These are phyloP conservation scores for Gallinago solitaria DNA, from an alignment of 2,797 vertebrate species.

Conservation along the genomic window DNA sequence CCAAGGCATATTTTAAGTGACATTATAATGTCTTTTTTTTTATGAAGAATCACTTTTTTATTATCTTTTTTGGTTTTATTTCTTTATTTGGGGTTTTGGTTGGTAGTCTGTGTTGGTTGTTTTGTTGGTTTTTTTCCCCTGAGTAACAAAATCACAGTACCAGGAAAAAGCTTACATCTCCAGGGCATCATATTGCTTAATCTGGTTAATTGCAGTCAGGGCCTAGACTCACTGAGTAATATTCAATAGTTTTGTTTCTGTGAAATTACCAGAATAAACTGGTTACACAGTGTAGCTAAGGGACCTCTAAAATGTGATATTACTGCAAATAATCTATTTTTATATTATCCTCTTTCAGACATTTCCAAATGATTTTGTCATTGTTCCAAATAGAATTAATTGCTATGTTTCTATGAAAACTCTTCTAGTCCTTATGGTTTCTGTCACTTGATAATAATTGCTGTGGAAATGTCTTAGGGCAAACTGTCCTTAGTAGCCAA, in stretches of 20 bases:
- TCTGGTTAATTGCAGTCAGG: neutral
- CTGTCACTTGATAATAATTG: conserved; percentile 27
- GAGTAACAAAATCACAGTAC: neutral
- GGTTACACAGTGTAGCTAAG: neutral
- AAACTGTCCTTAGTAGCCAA: conserved; percentile 16
- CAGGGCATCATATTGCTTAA: neutral
- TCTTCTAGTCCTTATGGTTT: neutral
- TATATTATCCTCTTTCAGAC: neutral
- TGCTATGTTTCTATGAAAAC: conserved; percentile 21
- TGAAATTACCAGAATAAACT: neutral
- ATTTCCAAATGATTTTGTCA: conserved; percentile 28
- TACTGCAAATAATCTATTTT: neutral
- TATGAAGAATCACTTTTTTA: neutral
- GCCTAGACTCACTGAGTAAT: neutral
- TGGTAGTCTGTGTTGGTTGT: neutral
- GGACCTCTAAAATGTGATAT: neutral
- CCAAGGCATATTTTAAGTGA: neutral
- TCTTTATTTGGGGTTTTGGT: neutral
- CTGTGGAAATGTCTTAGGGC: neutral
- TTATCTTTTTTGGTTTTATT: fast-evolving
- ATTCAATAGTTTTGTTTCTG: neutral
- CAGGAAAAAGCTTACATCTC: neutral
- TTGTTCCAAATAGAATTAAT: conserved; percentile 30
- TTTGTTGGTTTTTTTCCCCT: neutral
- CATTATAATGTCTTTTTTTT: neutral